Base-by-base conservation (phyloP, 2,113 vertebrate genomes). In the Plestiodon gilberti region DNA sequence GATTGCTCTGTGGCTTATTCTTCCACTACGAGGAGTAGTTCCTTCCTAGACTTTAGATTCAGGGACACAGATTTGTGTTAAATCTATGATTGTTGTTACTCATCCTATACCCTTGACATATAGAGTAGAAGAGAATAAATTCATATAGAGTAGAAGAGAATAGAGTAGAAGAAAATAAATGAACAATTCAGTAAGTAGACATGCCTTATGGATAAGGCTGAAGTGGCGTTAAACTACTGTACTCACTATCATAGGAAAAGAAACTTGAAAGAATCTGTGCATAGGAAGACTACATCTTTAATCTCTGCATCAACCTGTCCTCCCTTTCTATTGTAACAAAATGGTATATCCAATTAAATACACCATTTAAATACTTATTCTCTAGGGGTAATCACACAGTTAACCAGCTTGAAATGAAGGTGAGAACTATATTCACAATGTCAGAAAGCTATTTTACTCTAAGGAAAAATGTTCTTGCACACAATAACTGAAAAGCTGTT, bases 401-500 rank as follows among this genome's bases (percentile, higher is more conserved):
- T 76, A 52, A 65, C 38, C 38, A 65, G 59, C 22, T 22, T 64
- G 38, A 84, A 84, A 76, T 64, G 59, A 76, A 84, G 28, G 61
- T 76, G 61, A 18, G 5, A 43, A 1, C 28, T 10, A 57, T 33
- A 23, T 40, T 30, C 2, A 70, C 48, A 40, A 14, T 7, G 1
- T 18, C 82, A n/a, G 30, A 76, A n/a, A 40, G 0, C 1, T 6
- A 22, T 48, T 69, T 70, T 28, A 74, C n/a, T 55, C n/a, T 5
- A 2, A 38, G 25, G 20, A 22, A 25, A 61, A 15, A 17, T 1
- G 40, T 76, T 57, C 0, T 1, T 17, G 73, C n/a, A 28, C 82
- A 82, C 30, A 75, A 81, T 87, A 30, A 55, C 22, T 87, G 40
- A 75, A 73, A 87, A 33, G 43, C 48, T 75, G 61, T 71, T 70